These are phyloP conservation scores for Drosophila tripunctata DNA, from an alignment of 2,888 invertebrate genomes.

Conservation along the genomic window DNA sequence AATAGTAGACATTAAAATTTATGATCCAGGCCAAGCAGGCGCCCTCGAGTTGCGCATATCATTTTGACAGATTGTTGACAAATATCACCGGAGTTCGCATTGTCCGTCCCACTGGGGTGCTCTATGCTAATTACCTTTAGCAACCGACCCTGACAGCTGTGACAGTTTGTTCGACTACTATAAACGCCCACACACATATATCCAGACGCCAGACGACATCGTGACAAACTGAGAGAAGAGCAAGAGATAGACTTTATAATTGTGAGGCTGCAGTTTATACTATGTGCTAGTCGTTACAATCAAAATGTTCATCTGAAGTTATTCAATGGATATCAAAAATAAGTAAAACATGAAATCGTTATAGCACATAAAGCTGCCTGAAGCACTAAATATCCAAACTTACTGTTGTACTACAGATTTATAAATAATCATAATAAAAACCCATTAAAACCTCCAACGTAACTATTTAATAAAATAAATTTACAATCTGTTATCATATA, in stretches of 20 bases:
- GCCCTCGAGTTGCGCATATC: slow-evolving; percentile 35
- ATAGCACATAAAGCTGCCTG: too few species aligned
- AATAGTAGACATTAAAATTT: slow-evolving; percentile 56
- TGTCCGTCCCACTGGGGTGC: slow-evolving; percentile 33
- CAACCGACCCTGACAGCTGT: slow-evolving; percentile 43
- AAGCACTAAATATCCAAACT: too few species aligned
- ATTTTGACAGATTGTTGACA: slow-evolving; percentile 69
- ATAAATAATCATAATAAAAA: too few species aligned
- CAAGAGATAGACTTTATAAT: background rate
- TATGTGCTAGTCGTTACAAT: background rate
- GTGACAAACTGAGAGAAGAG: slow-evolving; percentile 27
- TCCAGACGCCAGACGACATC: slow-evolving; percentile 2
- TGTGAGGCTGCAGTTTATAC: background rate
- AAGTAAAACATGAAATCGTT: too few species aligned
- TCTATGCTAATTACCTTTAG: slow-evolving; percentile 70
- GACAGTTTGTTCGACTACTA: slow-evolving; percentile 65
- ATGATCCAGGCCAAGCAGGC: slow-evolving; percentile 45
- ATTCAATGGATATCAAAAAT: too few species aligned
- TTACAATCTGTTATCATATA: too few species aligned
- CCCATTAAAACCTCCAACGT: too few species aligned
- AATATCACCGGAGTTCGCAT: slow-evolving; percentile 61
- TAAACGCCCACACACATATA: slow-evolving; percentile 31
- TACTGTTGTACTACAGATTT: too few species aligned
- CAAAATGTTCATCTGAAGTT: background rate
- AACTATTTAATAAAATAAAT: too few species aligned